Percentiles rank a stretch among this genome's conserved stretches.
phyloP scores from a whole-genome alignment of 2,113 vertebrate genomes.

The Leptobrachium ailaonicum region DNA sequence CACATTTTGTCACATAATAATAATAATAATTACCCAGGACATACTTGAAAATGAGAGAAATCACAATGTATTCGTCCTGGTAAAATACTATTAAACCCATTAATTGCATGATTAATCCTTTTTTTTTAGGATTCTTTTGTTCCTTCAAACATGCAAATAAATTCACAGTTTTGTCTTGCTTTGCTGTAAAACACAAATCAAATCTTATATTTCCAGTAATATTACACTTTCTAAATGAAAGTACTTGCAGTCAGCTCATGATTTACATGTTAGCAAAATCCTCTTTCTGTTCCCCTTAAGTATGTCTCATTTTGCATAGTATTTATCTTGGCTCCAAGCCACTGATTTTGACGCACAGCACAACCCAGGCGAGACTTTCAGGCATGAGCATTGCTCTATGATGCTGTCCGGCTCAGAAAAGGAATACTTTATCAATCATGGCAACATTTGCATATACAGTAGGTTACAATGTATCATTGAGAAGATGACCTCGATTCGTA shows the following conservation, averaged over 20 bases:
- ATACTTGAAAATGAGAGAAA: too few species aligned
- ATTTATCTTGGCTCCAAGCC: slow-evolving; percentile 19
- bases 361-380: slow-evolving; percentile 22
- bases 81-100: too few species aligned
- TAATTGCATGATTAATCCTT: too few species aligned
- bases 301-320: slow-evolving; percentile 19
- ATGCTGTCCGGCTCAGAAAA: slow-evolving; percentile 2
- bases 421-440: slow-evolving; percentile 6
- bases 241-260: not conserved
- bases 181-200: too few species aligned
- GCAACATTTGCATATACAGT: too few species aligned
- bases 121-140: too few species aligned
- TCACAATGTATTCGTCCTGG: too few species aligned
- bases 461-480: not conserved
- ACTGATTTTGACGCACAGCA: slow-evolving; percentile 29
- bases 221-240: not conserved
- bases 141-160: too few species aligned
- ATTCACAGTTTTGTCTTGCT: too few species aligned
- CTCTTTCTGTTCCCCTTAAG: slow-evolving; percentile 14
- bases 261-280: slow-evolving; percentile 9
- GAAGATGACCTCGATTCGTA: too few species aligned
- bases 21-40: too few species aligned
- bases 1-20: too few species aligned
- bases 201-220: not conserved
- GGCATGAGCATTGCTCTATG: not conserved